These are phyloP conservation scores for Phalangium opilio DNA, from an alignment of 2,888 invertebrate species.

Conservation along the genomic window DNA sequence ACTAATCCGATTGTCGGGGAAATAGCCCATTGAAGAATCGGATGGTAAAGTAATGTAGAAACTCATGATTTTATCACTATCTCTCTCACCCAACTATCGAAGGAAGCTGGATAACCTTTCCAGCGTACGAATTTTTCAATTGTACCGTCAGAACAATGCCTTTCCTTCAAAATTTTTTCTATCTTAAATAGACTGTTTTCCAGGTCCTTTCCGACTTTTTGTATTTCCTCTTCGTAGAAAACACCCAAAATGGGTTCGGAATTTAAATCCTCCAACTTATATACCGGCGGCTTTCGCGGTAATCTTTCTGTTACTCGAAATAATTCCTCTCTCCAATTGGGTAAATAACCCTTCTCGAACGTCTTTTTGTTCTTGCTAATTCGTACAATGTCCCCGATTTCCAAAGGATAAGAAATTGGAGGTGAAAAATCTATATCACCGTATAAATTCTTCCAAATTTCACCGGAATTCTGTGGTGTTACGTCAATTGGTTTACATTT, in stretches of 20 bases:
- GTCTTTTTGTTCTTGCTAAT: constrained; percentile 2
- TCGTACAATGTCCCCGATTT: constrained; percentile 8
- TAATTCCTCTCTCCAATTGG: constrained; percentile 9
- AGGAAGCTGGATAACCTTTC: too few species aligned
- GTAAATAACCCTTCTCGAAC: constrained; percentile 10
- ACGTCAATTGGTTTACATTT: constrained; percentile 6
- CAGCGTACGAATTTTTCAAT: too few species aligned
- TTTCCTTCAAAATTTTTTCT: too few species aligned
- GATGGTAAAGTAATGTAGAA: constrained; percentile 20
- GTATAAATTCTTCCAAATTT: constrained; percentile 8
- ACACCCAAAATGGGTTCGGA: too few species aligned
- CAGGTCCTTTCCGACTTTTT: too few species aligned
- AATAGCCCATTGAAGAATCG: constrained; percentile 22
- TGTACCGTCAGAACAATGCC: too few species aligned
- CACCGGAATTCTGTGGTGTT: constrained; percentile 2
- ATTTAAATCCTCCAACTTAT: too few species aligned
- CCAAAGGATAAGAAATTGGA: constrained; percentile 1
- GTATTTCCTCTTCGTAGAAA: too few species aligned
- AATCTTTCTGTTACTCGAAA: neutral
- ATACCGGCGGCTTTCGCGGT: too few species aligned
- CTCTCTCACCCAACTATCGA: too few species aligned
- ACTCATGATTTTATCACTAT: constrained; percentile 4
- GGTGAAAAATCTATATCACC: neutral
- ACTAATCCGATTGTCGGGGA: constrained; percentile 22
- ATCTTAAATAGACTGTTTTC: too few species aligned